Base-by-base conservation (phyloP, 2,888 invertebrate species). In the Laspeyria flexula region DNA sequence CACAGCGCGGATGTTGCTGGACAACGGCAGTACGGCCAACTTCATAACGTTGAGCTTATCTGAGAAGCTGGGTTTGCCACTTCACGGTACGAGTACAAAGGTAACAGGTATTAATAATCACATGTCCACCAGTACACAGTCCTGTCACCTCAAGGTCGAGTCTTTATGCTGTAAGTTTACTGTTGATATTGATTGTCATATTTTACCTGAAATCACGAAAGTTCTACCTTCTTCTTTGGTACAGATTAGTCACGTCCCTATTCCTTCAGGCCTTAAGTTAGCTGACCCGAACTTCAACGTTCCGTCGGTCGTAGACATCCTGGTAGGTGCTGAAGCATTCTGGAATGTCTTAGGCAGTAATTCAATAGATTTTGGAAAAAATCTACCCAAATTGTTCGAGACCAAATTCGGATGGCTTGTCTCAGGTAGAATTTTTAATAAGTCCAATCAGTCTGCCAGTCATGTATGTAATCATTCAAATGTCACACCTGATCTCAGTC, bases 281-380 rank as follows among this genome's bases (percentile, higher is more conserved):
- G 62, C 64, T 15, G 66, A 69, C 43, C 64, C 64, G 18, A 2
- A 35, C 9, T 66, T 59, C 42, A 52, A 64, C 40, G 44, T 46
- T 41, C 59, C 64, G 33, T 55, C 58, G 12, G 35, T 13, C 13
- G 45, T 65, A 15, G 65, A 68, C 30, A 51, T 69, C 6, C 34
- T 65, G 16, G 38, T 63, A 15, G 61, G 61, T 7, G 63, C 60
- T 9, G 58, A 64, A 15, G 15, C 60, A 11, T 66, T 66, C 42
- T 67, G n/a, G n/a, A n/a, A n/a, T n/a, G n/a, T n/a, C n/a, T n/a
- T n/a, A n/a, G n/a, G n/a, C n/a, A n/a, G n/a, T n/a, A n/a, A n/a
- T n/a, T n/a, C n/a, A n/a, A n/a, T n/a, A n/a, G n/a, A n/a, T n/a
- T n/a, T n/a, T n/a, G n/a, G n/a, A n/a, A n/a, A n/a, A n/a, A n/a